Percentiles rank a stretch among this genome's conserved stretches.
These are phyloP conservation scores for Abrostola triplasia DNA, from an alignment of 2,888 invertebrate genomes.

Conservation along the genomic window DNA sequence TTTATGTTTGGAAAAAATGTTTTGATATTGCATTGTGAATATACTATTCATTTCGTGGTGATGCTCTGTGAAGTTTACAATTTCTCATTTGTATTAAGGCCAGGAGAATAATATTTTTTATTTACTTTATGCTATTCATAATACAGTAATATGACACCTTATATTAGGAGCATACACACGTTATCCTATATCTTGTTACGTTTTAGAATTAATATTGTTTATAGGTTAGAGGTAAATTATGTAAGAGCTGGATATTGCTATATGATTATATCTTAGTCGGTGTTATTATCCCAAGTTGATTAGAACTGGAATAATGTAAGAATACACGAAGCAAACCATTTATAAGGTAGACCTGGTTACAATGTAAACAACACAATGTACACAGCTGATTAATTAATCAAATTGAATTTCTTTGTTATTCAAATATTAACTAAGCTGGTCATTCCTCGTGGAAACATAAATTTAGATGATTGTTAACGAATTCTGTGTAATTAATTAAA, in stretches of 20 bases:
- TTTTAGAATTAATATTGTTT: no score
- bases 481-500: conserved; percentile 45
- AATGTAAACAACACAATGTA: conserved; percentile 21
- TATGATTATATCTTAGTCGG: no score
- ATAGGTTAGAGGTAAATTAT: no score
- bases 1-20: conserved; percentile 72
- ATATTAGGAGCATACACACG: no score
- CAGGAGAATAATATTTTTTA: no score
- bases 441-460: conserved; percentile 51
- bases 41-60: conserved; percentile 47
- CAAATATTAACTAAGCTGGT: conserved; percentile 46
- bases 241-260: no score
- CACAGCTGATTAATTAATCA: conserved; percentile 47
- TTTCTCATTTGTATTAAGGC: conserved; percentile 16
- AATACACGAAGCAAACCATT: conserved; percentile 32
- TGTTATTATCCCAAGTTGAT: not conserved
- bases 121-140: no score
- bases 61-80: conserved; percentile 37
- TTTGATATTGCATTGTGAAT: conserved; percentile 65
- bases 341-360: conserved; percentile 23
- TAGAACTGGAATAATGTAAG: conserved; percentile 14
- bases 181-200: no score
- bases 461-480: conserved; percentile 43
- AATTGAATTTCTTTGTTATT: conserved; percentile 51
- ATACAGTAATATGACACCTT: no score